Conservation (phyloP, 2,113 vertebrate species). For the Lethenteron camtschaticum region DNA sequence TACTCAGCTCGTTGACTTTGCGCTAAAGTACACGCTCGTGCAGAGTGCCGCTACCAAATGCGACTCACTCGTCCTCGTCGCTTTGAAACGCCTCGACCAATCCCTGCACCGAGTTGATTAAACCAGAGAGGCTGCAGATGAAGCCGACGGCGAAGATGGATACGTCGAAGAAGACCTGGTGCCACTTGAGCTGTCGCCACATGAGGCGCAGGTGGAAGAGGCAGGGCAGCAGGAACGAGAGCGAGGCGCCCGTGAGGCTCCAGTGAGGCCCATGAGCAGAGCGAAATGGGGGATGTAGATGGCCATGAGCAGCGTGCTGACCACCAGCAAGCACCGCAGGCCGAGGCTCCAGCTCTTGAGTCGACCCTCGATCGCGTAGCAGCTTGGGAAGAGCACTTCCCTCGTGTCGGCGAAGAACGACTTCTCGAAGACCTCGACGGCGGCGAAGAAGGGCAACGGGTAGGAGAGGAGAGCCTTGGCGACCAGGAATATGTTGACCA, state of each 20-base stretch:
- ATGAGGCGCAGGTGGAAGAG: constrained; percentile 38
- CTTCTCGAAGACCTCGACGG: constrained; percentile 27
- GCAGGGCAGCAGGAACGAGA: constrained; percentile 39
- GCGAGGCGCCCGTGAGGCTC: constrained; percentile 29
- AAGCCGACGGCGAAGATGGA: constrained; percentile 29
- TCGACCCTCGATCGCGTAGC: constrained; percentile 9
- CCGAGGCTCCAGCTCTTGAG: constrained; percentile 12
- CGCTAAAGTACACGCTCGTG: no score
- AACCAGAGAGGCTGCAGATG: constrained; percentile 29
- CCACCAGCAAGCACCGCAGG: constrained; percentile 23
- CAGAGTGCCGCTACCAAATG: no score
- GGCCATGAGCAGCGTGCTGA: constrained; percentile 31
- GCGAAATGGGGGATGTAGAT: constrained; percentile 32
- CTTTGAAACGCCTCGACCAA: constrained; percentile 19
- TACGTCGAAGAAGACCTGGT: constrained; percentile 24
- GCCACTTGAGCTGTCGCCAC: constrained; percentile 21
- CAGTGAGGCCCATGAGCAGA: constrained; percentile 37
- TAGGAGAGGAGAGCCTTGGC: constrained; percentile 38
- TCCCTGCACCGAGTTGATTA: constrained; percentile 32
- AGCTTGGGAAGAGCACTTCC: background rate
- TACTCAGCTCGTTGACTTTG: no score
- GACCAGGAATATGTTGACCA: constrained; percentile 36
- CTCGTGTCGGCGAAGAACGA: constrained; percentile 16
- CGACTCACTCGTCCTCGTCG: background rate
- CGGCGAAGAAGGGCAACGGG: constrained; percentile 37